Conservation (phyloP, 2,888 invertebrate genomes). For the Salpingus planirostris region DNA sequence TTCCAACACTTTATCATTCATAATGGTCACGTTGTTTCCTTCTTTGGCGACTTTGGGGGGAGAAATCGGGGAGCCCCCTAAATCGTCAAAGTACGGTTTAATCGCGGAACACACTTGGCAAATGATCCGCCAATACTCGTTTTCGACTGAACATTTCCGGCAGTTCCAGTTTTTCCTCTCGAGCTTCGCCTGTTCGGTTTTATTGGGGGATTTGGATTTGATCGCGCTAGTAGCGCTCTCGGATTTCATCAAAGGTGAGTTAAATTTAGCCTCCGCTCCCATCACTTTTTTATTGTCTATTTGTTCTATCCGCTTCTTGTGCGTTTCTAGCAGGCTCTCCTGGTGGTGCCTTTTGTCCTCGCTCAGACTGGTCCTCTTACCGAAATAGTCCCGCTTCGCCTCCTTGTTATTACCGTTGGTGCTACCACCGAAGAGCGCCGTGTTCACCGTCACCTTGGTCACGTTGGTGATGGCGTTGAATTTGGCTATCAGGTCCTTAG, state of each 20-base stretch:
- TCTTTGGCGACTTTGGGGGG: constrained; percentile 16
- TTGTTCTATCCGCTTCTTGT: constrained; percentile 29
- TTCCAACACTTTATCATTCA: constrained; percentile 25
- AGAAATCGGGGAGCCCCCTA: constrained; percentile 18
- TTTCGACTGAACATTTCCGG: constrained; percentile 51
- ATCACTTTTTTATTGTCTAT: constrained; percentile 30
- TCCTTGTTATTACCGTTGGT: constrained; percentile 20
- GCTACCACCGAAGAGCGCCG: constrained; percentile 41
- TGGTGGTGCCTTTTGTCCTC: constrained; percentile 29
- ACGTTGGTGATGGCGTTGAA: constrained; percentile 55
- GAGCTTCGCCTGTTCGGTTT: constrained; percentile 30
- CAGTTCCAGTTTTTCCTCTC: constrained; percentile 48
- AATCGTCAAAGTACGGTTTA: constrained; percentile 43
- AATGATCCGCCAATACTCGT: constrained; percentile 52
- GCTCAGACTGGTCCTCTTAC: constrained; percentile 25
- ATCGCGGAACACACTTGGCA: constrained; percentile 53
- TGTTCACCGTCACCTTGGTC: constrained; percentile 46
- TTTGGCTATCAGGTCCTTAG: constrained; percentile 51
- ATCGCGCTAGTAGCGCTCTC: constrained; percentile 34
- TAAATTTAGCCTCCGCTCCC: no score
- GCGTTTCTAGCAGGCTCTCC: constrained; percentile 26
- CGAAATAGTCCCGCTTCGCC: constrained; percentile 31
- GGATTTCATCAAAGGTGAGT: constrained; percentile 34
- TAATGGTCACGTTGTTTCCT: constrained; percentile 1
- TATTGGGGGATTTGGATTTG: constrained; percentile 23